A percentile compares a stretch with the other conserved stretches of the same genome.
phyloP scores from a whole-genome alignment of 2,113 vertebrate genomes.

The Apus apus region DNA sequence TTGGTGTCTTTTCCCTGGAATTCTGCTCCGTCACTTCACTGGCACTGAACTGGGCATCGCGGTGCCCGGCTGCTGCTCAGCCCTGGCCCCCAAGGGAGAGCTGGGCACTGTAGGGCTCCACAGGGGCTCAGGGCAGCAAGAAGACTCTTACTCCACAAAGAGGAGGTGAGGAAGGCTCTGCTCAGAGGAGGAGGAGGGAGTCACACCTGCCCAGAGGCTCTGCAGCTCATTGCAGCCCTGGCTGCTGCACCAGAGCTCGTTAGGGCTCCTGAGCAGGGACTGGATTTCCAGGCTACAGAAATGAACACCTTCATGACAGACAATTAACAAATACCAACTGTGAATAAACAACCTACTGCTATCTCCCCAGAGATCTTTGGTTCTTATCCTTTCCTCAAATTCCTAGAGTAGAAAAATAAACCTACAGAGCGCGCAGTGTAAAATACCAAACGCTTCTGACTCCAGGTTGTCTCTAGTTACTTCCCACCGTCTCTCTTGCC shows the following conservation, averaged over 20 bases:
- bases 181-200: neutral
- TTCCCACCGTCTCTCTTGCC: neutral
- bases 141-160: no score
- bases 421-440: neutral
- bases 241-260: neutral
- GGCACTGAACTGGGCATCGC: accelerated
- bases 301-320: neutral
- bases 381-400: neutral
- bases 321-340: neutral
- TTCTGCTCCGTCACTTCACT: neutral
- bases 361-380: neutral
- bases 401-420: neutral
- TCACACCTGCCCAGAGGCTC: neutral
- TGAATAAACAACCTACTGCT: neutral
- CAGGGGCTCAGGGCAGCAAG: neutral
- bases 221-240: no score
- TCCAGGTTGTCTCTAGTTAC: neutral
- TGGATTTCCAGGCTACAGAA: neutral
- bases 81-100: neutral
- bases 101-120: no score
- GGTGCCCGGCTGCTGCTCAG: neutral
- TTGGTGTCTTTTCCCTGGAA: neutral
- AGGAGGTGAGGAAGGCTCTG: neutral
- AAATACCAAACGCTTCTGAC: neutral
- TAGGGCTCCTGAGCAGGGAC: neutral